Percentiles rank a stretch among this genome's conserved stretches.
phyloP scores from a whole-genome alignment of 64 coral and sea anemone species.

The Cladopsammia gracilis region DNA sequence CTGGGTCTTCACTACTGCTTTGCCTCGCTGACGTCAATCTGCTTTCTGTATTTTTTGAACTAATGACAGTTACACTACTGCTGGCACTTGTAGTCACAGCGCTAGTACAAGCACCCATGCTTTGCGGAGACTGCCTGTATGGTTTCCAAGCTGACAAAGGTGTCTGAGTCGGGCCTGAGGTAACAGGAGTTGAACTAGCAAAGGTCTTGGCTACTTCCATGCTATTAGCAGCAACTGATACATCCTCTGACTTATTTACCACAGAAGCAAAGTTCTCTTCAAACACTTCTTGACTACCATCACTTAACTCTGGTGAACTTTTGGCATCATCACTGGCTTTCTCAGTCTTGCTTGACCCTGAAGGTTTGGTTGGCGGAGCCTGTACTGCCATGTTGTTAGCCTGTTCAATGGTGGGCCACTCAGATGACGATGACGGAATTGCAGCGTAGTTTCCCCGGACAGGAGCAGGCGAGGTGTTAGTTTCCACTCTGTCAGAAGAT shows the following conservation, averaged over 20 bases:
- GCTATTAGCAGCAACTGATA: neutral
- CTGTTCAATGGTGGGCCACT: conserved; percentile 97
- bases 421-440: conserved; percentile 81
- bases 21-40: neutral
- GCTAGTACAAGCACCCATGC: conserved; percentile 87
- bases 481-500: conserved; percentile 14
- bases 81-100: conserved; percentile 81
- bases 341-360: neutral
- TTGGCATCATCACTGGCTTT: neutral
- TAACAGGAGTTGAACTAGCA: conserved; percentile 1
- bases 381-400: conserved; percentile 77
- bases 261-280: conserved; percentile 11
- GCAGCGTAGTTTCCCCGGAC: conserved; percentile 84
- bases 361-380: neutral
- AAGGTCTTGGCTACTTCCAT: neutral
- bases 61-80: conserved; percentile 31
- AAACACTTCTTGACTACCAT: conserved; percentile 37
- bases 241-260: neutral
- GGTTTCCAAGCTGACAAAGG: conserved; percentile 86
- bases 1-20: neutral
- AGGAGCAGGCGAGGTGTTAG: conserved; percentile 59
- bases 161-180: conserved; percentile 45
- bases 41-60: neutral
- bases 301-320: conserved; percentile 28
- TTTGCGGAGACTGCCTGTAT: conserved; percentile 76